Evolutionary conservation across 1,140 invertebrate genomes (phyloP).

Genomic region (Plutomurus gul): DNA sequence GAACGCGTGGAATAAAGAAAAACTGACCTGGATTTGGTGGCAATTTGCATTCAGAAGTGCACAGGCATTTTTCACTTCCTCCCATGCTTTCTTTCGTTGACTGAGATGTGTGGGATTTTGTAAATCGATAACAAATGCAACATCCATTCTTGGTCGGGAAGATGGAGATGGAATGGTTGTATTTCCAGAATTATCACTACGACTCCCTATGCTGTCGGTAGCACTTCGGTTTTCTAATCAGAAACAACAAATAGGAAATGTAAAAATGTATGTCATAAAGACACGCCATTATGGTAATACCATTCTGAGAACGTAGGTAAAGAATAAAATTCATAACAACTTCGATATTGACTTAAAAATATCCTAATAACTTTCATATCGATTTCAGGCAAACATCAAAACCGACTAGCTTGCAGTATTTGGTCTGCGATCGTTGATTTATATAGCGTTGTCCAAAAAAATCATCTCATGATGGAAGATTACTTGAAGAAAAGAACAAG

Average conservation of each 20-base stretch:
- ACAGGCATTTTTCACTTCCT: slow-evolving; percentile 82
- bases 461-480: too few relatives aligned
- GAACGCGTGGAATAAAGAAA: neutral
- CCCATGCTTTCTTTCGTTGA: slow-evolving; percentile 77
- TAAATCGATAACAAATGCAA: slow-evolving; percentile 83
- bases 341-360: too few relatives aligned
- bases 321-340: too few relatives aligned
- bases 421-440: too few relatives aligned
- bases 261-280: neutral
- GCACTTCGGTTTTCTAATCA: slow-evolving; percentile 61
- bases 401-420: too few relatives aligned
- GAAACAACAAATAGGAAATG: neutral
- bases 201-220: slow-evolving; percentile 74
- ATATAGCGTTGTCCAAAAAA: too few relatives aligned
- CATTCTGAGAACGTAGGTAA: too few relatives aligned
- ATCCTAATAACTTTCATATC: too few relatives aligned
- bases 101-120: slow-evolving; percentile 70
- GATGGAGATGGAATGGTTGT: slow-evolving; percentile 56
- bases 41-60: slow-evolving; percentile 76
- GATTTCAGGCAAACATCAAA: too few relatives aligned
- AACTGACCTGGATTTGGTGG: slow-evolving; percentile 76
- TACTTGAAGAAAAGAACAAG: too few relatives aligned
- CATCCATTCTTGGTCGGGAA: slow-evolving; percentile 76
- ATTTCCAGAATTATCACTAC: slow-evolving; percentile 70
- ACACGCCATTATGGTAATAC: too few relatives aligned